phyloP scores from a whole-genome alignment of 2,113 vertebrate species.

The Heliornis fulica region DNA sequence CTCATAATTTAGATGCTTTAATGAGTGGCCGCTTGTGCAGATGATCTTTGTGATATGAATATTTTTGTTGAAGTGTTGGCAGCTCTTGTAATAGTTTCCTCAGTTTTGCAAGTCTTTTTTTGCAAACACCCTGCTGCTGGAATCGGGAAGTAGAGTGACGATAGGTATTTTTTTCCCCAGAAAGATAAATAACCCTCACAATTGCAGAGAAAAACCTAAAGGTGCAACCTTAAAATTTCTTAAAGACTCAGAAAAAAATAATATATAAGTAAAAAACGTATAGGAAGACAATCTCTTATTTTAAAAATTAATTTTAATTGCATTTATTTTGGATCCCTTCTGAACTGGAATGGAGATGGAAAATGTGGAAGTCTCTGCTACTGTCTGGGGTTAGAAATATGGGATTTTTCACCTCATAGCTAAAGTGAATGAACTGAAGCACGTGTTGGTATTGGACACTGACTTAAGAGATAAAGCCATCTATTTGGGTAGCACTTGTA shows the following conservation, averaged over 20 bases:
- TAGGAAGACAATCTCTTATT: not conserved
- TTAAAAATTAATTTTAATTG: not conserved
- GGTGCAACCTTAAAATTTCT: not conserved
- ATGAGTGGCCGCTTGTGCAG: not conserved
- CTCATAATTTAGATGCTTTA: not conserved
- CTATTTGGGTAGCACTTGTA: not conserved
- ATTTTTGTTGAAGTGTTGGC: not conserved
- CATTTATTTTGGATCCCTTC: not conserved
- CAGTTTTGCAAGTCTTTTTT: constrained; percentile 29
- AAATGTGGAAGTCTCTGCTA: not conserved
- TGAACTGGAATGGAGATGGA: not conserved
- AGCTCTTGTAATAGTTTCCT: constrained; percentile 17
- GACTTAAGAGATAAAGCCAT: not conserved
- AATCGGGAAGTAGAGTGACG: constrained; percentile 11
- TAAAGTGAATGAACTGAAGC: not conserved
- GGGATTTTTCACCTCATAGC: not conserved
- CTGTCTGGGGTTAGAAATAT: not conserved
- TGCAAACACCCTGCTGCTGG: not conserved
- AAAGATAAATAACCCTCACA: not conserved
- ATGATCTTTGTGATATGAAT: not conserved
- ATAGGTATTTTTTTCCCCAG: not conserved
- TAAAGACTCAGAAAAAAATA: not conserved
- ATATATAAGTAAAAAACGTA: not conserved
- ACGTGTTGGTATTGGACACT: not conserved
- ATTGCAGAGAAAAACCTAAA: not conserved